Percentiles rank a stretch among this genome's conserved stretches.
Conservation (phyloP, 2,113 vertebrate species). For the Poeciliopsis prolifica region DNA sequence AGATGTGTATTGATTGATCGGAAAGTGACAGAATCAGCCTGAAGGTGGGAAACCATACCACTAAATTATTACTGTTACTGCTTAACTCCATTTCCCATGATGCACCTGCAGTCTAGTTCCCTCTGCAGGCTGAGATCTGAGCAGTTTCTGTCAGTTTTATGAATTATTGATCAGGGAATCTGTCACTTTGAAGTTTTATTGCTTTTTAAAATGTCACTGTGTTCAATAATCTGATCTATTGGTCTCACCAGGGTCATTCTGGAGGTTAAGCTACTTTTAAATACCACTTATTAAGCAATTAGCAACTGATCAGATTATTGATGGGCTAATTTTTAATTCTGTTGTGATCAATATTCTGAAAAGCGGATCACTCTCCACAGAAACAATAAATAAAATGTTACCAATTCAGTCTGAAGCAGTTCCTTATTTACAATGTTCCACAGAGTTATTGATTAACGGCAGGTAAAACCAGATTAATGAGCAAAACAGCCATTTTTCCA, state of each 20-base stretch:
- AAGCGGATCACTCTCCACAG: neutral
- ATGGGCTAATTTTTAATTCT: neutral
- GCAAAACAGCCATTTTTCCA: no score
- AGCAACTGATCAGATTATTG: neutral
- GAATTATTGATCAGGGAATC: neutral
- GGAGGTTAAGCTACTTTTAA: neutral
- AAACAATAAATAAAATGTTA: neutral
- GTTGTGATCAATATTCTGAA: neutral
- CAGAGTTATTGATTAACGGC: neutral
- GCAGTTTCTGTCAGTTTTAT: neutral
- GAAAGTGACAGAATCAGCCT: neutral
- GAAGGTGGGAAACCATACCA: neutral
- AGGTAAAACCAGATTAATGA: no score
- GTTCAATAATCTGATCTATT: neutral
- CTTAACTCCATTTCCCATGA: neutral
- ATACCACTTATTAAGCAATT: neutral
- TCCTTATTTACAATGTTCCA: neutral
- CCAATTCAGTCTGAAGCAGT: neutral
- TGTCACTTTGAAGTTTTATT: constrained; percentile 6
- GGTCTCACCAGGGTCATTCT: neutral
- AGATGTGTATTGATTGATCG: neutral
- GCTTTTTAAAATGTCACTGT: neutral
- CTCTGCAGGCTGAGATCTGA: neutral
- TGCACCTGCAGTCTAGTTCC: neutral
- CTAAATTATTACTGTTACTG: neutral